Conservation (phyloP, 2,797 vertebrate species). For the Pitangus sulphuratus region DNA sequence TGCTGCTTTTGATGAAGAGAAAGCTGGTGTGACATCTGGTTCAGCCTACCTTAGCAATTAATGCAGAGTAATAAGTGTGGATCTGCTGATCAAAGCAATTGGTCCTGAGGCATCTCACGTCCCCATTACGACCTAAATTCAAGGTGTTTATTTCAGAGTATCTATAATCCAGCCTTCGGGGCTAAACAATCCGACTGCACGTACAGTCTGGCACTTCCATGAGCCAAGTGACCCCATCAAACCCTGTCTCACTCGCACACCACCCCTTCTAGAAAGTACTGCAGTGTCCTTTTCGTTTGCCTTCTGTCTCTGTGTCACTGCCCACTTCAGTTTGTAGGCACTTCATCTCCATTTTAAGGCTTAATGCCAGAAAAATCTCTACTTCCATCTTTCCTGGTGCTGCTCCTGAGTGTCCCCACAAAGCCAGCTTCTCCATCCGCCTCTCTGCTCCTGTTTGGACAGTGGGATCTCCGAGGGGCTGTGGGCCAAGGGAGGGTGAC, state of each 20-base stretch:
- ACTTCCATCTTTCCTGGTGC: background rate
- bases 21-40: constrained; percentile 17
- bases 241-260: background rate
- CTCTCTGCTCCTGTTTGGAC: fast-evolving
- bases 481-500: background rate
- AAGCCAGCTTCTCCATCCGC: background rate
- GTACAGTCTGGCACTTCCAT: background rate
- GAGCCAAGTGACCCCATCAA: background rate
- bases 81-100: constrained; percentile 23
- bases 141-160: constrained; percentile 4
- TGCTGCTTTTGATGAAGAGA: constrained; percentile 17
- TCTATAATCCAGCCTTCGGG: background rate
- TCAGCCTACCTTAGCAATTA: background rate
- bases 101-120: background rate
- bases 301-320: background rate
- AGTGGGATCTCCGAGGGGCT: background rate
- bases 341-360: background rate
- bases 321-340: background rate
- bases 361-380: background rate
- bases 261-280: background rate
- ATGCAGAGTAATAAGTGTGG: background rate
- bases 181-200: background rate
- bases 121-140: background rate
- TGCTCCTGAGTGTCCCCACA: background rate
- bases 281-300: background rate